Evolutionary conservation across 2,113 vertebrate genomes (phyloP), one percentile per base, ranked within the genome.

Genomic region (Numida meleagris): DNA sequence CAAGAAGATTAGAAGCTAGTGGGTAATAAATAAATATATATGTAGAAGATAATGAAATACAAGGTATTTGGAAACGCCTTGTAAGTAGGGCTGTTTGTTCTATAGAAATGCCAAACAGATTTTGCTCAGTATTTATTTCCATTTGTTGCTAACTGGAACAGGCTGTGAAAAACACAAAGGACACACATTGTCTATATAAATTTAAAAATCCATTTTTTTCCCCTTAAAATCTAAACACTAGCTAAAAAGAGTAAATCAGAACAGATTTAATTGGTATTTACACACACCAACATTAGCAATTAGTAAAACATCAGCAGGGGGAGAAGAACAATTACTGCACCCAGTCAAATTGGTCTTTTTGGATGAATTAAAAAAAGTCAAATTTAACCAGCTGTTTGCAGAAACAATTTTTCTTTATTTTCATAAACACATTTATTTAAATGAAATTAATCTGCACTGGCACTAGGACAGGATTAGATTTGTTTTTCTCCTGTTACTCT

Each of bases 141-240:
- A 97, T 97, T 97, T 97, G 77, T 96, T 89, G 88, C 79, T 97
- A 92, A 96, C 86, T 77, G 67, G 82, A 97, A 96, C 82, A 91
- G 72, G 51, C 82, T 91, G 92, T 91, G 93, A 96, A 96, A 96
- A 96, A 96, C 90, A 94, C 94, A 95, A 93, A 93, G 88, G 94
- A 97, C 92, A 88, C 81, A 87, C 83, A 81, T 92, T 97, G 96
- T 97, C 96, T 89, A 91, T 90, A 96, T 90, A 96, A 94, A 97
- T 98, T 97, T 97, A 88, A 96, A 95, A 81, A 94, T 33, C 29
- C 43, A 91, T 53, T 98, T 98, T 98, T 96, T 97, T 92, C 85
- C 77, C 62, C 87, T 95, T 96, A 91, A 96, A 95, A 82, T 95
- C 53, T 95, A 91, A 97, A 89, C 67, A 82, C 89, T 53, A 89